Conservation (phyloP, 2,113 vertebrate genomes). For the Ptilorrhoa leucosticta region DNA sequence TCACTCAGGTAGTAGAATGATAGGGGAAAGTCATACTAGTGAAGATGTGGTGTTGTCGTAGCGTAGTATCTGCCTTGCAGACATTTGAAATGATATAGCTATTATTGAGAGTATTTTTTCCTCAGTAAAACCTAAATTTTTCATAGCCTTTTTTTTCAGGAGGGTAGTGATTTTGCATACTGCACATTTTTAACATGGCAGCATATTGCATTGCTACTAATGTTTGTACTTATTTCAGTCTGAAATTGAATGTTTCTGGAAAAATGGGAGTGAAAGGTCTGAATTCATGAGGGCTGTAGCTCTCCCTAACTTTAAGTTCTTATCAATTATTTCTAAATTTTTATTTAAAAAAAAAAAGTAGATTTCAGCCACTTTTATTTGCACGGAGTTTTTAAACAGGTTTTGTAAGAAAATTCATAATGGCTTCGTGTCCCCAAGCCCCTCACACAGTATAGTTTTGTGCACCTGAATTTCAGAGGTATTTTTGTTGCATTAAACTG, state of each 20-base stretch:
- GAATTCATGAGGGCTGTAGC: slow-evolving; percentile 2
- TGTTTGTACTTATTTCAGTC: background rate
- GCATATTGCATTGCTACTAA: slow-evolving; percentile 2
- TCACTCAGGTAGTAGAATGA: slow-evolving; percentile 84
- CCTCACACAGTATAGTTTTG: background rate
- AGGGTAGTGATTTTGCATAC: slow-evolving; percentile 63
- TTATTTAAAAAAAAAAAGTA: background rate
- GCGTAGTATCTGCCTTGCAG: slow-evolving; percentile 69
- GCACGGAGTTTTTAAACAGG: background rate
- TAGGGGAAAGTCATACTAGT: slow-evolving; percentile 68
- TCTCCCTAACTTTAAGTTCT: background rate
- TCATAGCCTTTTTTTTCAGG: slow-evolving; percentile 63
- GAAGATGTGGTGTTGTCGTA: slow-evolving; percentile 50
- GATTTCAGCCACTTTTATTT: background rate
- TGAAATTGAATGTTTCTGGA: background rate
- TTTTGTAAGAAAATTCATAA: background rate
- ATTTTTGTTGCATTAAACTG: background rate
- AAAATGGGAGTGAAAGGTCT: background rate
- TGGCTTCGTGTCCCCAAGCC: background rate
- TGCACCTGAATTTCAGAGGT: background rate
- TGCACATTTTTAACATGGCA: slow-evolving; percentile 22
- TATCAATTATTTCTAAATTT: background rate
- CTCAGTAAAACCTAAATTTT: slow-evolving; percentile 60
- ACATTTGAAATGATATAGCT: slow-evolving; percentile 66
- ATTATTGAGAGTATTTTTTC: slow-evolving; percentile 69